Evolutionary conservation across 2,888 invertebrate genomes (phyloP), one percentile per base, ranked within the genome.

Genomic region (Eupithecia subumbrata): DNA sequence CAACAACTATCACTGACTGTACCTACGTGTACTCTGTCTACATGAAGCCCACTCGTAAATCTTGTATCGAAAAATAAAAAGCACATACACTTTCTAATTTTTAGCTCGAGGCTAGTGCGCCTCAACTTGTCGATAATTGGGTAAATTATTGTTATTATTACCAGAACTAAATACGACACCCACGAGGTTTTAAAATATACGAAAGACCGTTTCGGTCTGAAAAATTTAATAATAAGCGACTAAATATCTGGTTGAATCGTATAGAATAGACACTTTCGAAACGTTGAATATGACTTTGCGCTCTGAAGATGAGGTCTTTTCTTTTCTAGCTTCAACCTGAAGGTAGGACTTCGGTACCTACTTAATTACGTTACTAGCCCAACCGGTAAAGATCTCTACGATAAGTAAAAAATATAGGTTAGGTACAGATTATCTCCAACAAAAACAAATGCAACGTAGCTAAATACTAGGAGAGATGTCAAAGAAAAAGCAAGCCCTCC

Each of bases 1-100:
- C 64, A 4, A 34, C 34, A 8, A 64, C 30, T 63, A 34, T 64
- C 64, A 18, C 30, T 64, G 34, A 18, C n/a, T 34, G 34, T 64
- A 64, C 30, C 18, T 18, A 74, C 66, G 56, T 70, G 67, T 64
- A 73, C 67, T 64, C 34, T 37, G 67, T 68, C 73, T 74, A 77
- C 70, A 76, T 76, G 74, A 86, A 87, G 85, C 86, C 86, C 83
- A 87, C 87, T 85, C 88, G 89, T 92, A 93, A 92, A 92, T 93
- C 91, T 92, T 69, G 87, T 90, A 92, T 90, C 86, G 88, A 85
- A 87, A 87, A 85, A 85, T 86, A 74, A 75, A 82, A 81, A 81
- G 74, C 78, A 52, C 71, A 81, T 87, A 87, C 87, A 92, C 94
- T 94, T 95, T 95, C 94, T 94, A 94, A 94, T 93, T 93, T 92